Evolutionary conservation across 2,797 vertebrate genomes (phyloP), one percentile per base, ranked within the genome.

Genomic region (Galaxias olidus): DNA sequence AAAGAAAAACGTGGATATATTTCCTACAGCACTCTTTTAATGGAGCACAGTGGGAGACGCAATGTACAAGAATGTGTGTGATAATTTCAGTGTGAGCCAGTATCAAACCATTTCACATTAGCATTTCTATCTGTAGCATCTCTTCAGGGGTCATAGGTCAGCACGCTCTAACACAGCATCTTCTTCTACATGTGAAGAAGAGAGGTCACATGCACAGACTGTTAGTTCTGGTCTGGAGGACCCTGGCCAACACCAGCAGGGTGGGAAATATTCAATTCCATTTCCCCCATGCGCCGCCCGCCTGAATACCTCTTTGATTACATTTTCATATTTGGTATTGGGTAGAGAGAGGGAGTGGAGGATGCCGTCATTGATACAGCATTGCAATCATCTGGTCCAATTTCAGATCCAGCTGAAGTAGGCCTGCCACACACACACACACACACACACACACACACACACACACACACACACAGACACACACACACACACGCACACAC

Each of bases 101-200:
- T 79, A 83, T 77, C 72, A 80, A 85, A 79, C 68, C 56, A 46
- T 55, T 43, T 57, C 51, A 9, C 20, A 83, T 86, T 84, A 77
- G 74, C 75, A 76, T 84, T 70, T 64, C 71, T 17, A 9, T 1
- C 15, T 13, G 42, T 14, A 45, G 50, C 64, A 51, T 19, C 53
- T 76, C 63, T 76, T 53, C 50, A 57, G 65, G 61, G 68, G 69
- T 67, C 53, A 61, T 15, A 66, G 66, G 65, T 77, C 68, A 74
- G 71, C 63, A 60, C 3, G 69, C 70, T 63, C 69, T 61, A 62
- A 54, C 43, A 17, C 15, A 30, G 75, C 70, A 51, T 61, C 66
- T 67, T 67, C 64, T 82, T 65, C 72, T 62, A 63, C 61, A 18
- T 52, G 65, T 50, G 45, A 50, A 56, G 51, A 65, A 17, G 48